Percentiles rank a stretch among this genome's conserved stretches.
These are phyloP conservation scores for Plecotus auritus DNA, from an alignment of 2,113 vertebrate genomes.

Conservation along the genomic window DNA sequence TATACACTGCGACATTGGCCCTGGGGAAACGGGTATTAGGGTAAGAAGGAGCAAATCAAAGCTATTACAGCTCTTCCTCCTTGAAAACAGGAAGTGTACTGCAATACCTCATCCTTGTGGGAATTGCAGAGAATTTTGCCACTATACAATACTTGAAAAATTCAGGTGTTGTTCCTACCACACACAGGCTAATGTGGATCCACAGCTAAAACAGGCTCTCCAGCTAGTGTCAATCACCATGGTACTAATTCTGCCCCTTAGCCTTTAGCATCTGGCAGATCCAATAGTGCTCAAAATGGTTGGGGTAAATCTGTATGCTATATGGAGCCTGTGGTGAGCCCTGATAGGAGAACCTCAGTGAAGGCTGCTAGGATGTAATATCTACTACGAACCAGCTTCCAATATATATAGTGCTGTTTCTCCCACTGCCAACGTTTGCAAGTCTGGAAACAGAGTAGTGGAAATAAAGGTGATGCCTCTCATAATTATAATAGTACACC, in stretches of 20 bases:
- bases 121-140: background rate
- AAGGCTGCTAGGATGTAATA: background rate
- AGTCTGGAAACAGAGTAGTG: background rate
- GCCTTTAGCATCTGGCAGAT: background rate
- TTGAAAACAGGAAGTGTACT: background rate
- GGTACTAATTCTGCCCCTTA: background rate
- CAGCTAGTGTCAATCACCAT: background rate
- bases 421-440: background rate
- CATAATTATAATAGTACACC: background rate
- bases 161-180: background rate
- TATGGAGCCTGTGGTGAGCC: background rate
- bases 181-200: background rate
- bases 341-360: background rate
- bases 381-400: background rate
- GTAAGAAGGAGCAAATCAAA: background rate
- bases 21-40: background rate
- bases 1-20: background rate
- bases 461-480: background rate
- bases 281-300: background rate
- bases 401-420: background rate
- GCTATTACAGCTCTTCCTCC: background rate
- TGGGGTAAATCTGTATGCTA: background rate
- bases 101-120: background rate
- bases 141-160: background rate
- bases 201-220: background rate